Percentiles rank a stretch among this genome's conserved stretches.
phyloP scores from a whole-genome alignment of 2,888 invertebrate species.

The Nomada ruficornis region DNA sequence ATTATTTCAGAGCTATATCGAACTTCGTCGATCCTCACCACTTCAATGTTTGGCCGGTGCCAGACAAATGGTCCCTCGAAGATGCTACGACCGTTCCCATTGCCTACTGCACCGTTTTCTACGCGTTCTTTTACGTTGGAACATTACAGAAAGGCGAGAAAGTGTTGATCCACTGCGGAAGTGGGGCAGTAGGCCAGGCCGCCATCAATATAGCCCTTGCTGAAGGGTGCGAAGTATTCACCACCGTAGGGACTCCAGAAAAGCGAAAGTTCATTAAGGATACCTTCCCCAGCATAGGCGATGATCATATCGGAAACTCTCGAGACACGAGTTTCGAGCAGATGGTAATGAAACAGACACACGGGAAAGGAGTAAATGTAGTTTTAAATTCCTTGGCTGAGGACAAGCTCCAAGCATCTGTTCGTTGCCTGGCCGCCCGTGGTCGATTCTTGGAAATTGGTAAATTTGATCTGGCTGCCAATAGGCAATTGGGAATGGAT shows the following conservation, averaged over 20 bases:
- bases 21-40: slow-evolving; percentile 5
- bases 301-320: slow-evolving; percentile 93
- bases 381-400: slow-evolving; percentile 97
- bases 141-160: slow-evolving; percentile 84
- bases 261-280: slow-evolving; percentile 86
- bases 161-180: slow-evolving; percentile 84
- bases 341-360: slow-evolving; percentile 91
- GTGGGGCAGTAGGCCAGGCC: slow-evolving; percentile 89
- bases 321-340: slow-evolving; percentile 94
- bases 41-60: slow-evolving; percentile 85
- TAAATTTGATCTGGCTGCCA: slow-evolving; percentile 91
- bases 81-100: slow-evolving; percentile 89
- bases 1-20: slow-evolving; percentile 39
- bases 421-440: slow-evolving; percentile 86
- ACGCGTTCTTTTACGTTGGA: slow-evolving; percentile 86
- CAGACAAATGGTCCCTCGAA: slow-evolving; percentile 87
- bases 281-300: slow-evolving; percentile 86
- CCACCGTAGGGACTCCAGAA: slow-evolving; percentile 87
- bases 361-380: slow-evolving; percentile 95
- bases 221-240: slow-evolving; percentile 86
- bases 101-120: slow-evolving; percentile 87
- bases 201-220: slow-evolving; percentile 87
- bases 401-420: slow-evolving; percentile 92
- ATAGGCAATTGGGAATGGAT: slow-evolving; percentile 88
- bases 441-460: slow-evolving; percentile 94